Evolutionary conservation across 2,113 vertebrate genomes (phyloP), one percentile per base, ranked within the genome.

Genomic region (Lipotes vexillifer): DNA sequence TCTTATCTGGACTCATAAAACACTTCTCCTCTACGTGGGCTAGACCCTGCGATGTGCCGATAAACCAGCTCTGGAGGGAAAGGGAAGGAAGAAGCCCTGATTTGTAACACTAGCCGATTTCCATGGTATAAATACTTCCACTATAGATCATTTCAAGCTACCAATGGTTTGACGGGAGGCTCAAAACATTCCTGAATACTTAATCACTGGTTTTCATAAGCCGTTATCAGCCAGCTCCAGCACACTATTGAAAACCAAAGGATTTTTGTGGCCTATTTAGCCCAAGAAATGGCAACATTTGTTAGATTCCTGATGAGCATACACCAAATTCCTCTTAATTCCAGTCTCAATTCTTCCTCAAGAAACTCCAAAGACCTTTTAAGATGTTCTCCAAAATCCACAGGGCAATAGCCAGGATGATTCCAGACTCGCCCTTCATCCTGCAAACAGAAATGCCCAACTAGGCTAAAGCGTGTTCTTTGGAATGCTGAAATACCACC

Each of bases 401-500:
- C n/a, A 96, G 66, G 66, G 49, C 52, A 88, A 90, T 69, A 82
- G 49, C 55, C 49, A 38, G 44, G 25, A n/a, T 91, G 65, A 85
- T 82, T 89, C 55, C 38, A 96, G 63, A 94, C 46, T 61, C 14
- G 33, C 41, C 77, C 65, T 66, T 95, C 69, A 74, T 33, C 81
- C 61, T 93, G 78, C 38, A 91, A 95, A 93, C 81, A 95, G 41
- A 94, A 91, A 46, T 38, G 36, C 59, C 92, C 80, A 81, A 57
- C n/a, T 93, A 41, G 89, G 44, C 11, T 81, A 77, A 82, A 89
- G 52, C 46, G 44, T 84, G 3, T 75, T 97, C 46, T 95, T 74
- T 27, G 25, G 38, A 75, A 82, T 90, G 90, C 49, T 96, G 96
- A 97, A 97, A 96, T 93, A 77, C 17, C 80, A 71, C 52, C 44